A percentile compares a stretch with the other conserved stretches of the same genome.
phyloP scores from a whole-genome alignment of 1,140 invertebrate species.

The Aphaenogaster floridana region DNA sequence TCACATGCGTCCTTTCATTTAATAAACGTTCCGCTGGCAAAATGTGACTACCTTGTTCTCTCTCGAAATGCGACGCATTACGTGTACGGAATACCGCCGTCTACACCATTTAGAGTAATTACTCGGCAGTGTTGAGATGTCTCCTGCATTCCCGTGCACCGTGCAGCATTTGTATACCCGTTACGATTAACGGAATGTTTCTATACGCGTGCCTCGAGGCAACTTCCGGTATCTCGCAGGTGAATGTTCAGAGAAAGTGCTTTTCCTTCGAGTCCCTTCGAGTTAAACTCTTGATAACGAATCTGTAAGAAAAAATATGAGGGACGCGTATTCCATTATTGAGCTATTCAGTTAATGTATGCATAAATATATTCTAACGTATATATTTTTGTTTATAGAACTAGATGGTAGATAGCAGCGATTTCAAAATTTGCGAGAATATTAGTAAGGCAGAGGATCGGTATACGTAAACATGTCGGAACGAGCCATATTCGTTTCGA shows the following conservation, averaged over 20 bases:
- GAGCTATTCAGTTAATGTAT: background rate
- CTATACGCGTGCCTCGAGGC: conserved; percentile 15
- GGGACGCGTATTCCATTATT: background rate
- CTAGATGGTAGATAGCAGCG: background rate
- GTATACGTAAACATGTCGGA: conserved; percentile 40
- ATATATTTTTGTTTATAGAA: background rate
- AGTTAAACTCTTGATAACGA: background rate
- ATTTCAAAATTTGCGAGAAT: background rate
- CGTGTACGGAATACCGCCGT: conserved; percentile 60
- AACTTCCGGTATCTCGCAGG: conserved; percentile 6
- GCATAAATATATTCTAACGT: background rate
- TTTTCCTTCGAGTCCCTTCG: background rate
- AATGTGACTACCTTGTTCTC: conserved; percentile 59
- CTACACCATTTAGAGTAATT: conserved; percentile 63
- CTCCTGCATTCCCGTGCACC: conserved; percentile 43
- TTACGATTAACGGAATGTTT: conserved; percentile 56
- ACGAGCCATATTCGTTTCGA: background rate
- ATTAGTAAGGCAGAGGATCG: background rate
- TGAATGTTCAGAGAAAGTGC: background rate
- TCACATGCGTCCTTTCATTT: conserved; percentile 59
- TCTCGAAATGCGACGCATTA: conserved; percentile 61
- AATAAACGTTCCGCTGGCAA: conserved; percentile 57
- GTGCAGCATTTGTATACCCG: conserved; percentile 49
- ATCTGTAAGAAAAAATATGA: conserved; percentile 1
- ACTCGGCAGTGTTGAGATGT: conserved; percentile 59